Conservation (phyloP, 2,888 invertebrate species). For the Rhagophthalmus giganteus region DNA sequence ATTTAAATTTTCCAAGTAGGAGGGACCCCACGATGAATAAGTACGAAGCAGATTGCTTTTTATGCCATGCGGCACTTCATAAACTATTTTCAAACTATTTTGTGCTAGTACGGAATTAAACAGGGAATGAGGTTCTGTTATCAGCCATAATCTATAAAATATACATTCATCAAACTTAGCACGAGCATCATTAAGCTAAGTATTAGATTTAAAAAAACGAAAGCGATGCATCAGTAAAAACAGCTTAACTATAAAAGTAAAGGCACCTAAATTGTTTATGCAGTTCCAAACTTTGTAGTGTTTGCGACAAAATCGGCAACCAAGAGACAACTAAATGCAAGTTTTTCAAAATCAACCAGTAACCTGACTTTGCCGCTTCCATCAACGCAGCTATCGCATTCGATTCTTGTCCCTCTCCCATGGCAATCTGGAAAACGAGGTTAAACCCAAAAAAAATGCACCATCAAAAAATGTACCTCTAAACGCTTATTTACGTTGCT, state of each 20-base stretch:
- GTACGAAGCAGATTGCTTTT: slow-evolving; percentile 79
- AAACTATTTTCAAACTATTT: slow-evolving; percentile 77
- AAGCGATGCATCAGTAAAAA: too few species aligned
- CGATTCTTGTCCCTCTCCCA: slow-evolving; percentile 78
- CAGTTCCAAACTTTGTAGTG: slow-evolving; percentile 58
- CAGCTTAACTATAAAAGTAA: too few species aligned
- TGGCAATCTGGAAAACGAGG: slow-evolving; percentile 63
- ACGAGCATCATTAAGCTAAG: neutral
- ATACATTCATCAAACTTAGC: too few species aligned
- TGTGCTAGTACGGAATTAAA: slow-evolving; percentile 77
- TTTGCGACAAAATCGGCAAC: slow-evolving; percentile 70
- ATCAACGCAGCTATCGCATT: slow-evolving; percentile 63
- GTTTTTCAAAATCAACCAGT: slow-evolving; percentile 82
- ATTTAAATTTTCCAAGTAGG: slow-evolving; percentile 46
- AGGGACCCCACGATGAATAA: slow-evolving; percentile 68
- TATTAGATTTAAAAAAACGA: neutral
- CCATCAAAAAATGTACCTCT: slow-evolving; percentile 56
- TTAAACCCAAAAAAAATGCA: neutral
- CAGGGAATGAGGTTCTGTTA: slow-evolving; percentile 77
- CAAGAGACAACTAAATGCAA: slow-evolving; percentile 75
- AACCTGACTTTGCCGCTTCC: slow-evolving; percentile 64
- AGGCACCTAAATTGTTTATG: slow-evolving; percentile 60
- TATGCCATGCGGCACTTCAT: slow-evolving; percentile 84
- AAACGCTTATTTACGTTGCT: slow-evolving; percentile 58
- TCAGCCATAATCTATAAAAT: slow-evolving; percentile 73